A percentile compares a stretch with the other conserved stretches of the same genome.
Conservation (phyloP, 2,797 vertebrate species). For the Girardinus metallicus region DNA sequence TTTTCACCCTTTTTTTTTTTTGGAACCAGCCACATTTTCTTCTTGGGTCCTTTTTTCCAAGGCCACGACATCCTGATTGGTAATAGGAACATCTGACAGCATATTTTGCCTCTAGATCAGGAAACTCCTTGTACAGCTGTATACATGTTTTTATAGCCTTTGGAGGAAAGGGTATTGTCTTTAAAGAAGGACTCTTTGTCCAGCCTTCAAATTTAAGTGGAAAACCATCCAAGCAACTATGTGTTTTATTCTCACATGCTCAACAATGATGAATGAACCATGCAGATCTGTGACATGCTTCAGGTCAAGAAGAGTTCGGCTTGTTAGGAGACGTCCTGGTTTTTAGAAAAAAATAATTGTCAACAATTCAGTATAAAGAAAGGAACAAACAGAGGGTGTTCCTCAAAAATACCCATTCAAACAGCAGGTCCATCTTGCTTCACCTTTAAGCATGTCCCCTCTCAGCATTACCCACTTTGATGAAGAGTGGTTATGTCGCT, state of each 20-base stretch:
- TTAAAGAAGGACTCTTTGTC: slow-evolving; percentile 76
- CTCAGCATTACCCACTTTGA: slow-evolving; percentile 39
- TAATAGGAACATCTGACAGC: slow-evolving; percentile 81
- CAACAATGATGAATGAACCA: slow-evolving; percentile 67
- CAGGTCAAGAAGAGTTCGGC: slow-evolving; percentile 69
- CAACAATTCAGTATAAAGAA: slow-evolving; percentile 23
- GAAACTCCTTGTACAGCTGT: slow-evolving; percentile 81
- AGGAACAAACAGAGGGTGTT: slow-evolving; percentile 13
- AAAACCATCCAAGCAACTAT: slow-evolving; percentile 72
- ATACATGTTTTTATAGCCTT: slow-evolving; percentile 80
- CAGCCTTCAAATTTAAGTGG: slow-evolving; percentile 75
- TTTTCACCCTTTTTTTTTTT: slow-evolving; percentile 45
- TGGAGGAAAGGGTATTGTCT: slow-evolving; percentile 80
- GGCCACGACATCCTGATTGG: slow-evolving; percentile 71
- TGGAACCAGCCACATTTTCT: slow-evolving; percentile 63
- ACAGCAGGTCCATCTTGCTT: slow-evolving; percentile 10
- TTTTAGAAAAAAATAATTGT: too few species aligned
- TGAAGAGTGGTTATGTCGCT: slow-evolving; percentile 69
- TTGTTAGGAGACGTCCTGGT: slow-evolving; percentile 38
- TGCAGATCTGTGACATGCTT: slow-evolving; percentile 40
- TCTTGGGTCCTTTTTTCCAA: slow-evolving; percentile 77
- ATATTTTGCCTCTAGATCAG: slow-evolving; percentile 79
- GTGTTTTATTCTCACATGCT: slow-evolving; percentile 47
- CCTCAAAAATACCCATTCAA: slow-evolving; percentile 26
- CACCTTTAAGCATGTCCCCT: neutral